Evolutionary conservation across 2,888 invertebrate species (phyloP).

Genomic region (Cosmopolites sordidus): DNA sequence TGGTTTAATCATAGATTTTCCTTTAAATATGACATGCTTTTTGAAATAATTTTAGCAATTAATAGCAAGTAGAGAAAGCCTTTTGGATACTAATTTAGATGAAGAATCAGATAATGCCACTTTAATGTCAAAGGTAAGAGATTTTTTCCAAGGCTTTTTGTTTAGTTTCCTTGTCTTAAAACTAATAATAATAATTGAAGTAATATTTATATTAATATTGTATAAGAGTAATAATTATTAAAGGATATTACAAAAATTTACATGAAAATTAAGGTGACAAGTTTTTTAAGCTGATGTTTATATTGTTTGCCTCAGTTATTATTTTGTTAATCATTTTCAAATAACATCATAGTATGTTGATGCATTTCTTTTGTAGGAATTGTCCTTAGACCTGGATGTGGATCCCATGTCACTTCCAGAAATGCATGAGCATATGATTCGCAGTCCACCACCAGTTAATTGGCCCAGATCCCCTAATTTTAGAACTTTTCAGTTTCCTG

Average conservation of each 20-base stretch:
- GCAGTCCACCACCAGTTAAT: constrained; percentile 74
- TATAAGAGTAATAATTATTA: no score
- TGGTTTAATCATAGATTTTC: not conserved
- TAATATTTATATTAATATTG: no score
- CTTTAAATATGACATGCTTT: not conserved
- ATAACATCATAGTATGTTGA: no score
- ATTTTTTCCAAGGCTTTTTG: no score
- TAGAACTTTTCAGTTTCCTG: constrained; percentile 55
- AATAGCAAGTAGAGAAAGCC: constrained; percentile 73
- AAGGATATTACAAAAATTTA: no score
- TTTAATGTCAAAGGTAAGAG: constrained; percentile 68
- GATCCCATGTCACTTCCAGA: constrained; percentile 72
- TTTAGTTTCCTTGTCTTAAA: no score
- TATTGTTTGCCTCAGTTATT: no score
- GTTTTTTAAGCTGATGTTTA: no score
- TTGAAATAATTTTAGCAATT: constrained; percentile 57
- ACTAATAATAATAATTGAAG: no score
- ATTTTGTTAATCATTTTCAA: no score
- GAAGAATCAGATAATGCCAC: constrained; percentile 75
- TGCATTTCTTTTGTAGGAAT: no score
- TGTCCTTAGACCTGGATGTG: constrained; percentile 56
- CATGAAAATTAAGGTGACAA: no score
- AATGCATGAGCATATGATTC: constrained; percentile 77
- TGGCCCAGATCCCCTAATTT: constrained; percentile 64
- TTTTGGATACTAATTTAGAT: constrained; percentile 63